Conservation (phyloP, 2,113 vertebrate species). For the Hyaena hyaena region DNA sequence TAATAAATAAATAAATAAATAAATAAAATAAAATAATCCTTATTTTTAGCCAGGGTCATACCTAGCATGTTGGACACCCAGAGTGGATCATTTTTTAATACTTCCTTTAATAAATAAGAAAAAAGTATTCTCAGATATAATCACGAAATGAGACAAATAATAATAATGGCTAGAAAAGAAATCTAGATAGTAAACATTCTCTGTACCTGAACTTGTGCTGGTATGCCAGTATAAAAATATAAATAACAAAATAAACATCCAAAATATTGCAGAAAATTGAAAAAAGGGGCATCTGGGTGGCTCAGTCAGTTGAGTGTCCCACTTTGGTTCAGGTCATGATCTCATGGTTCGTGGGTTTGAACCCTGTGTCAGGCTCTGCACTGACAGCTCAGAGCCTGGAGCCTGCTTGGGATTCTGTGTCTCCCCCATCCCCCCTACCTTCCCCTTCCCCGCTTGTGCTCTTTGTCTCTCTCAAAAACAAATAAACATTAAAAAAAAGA, state of each 20-base stretch:
- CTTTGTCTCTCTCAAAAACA: background rate
- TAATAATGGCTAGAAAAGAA: slow-evolving; percentile 22
- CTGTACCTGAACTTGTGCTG: background rate
- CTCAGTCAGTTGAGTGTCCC: too few relatives aligned
- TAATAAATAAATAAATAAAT: too few relatives aligned
- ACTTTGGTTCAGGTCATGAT: too few relatives aligned
- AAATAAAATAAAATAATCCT: slow-evolving; percentile 31
- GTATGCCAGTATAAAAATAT: background rate
- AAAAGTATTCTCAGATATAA: background rate
- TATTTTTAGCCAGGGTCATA: background rate
- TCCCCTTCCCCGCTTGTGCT: too few relatives aligned
- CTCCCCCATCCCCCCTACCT: too few relatives aligned
- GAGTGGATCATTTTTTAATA: background rate
- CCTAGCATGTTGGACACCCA: background rate
- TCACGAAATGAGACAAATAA: slow-evolving; percentile 3
- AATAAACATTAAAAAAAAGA: background rate
- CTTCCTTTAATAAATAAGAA: background rate
- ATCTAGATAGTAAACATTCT: background rate
- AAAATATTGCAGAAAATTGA: background rate
- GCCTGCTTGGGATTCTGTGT: too few relatives aligned
- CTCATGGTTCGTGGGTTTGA: too few relatives aligned
- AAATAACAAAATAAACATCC: background rate
- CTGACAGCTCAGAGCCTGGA: too few relatives aligned
- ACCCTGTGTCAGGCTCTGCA: too few relatives aligned
- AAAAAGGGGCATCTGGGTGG: background rate